Percentiles rank a stretch among this genome's conserved stretches.
phyloP scores from a whole-genome alignment of 1,140 invertebrate genomes.

The Papilio dardanus region DNA sequence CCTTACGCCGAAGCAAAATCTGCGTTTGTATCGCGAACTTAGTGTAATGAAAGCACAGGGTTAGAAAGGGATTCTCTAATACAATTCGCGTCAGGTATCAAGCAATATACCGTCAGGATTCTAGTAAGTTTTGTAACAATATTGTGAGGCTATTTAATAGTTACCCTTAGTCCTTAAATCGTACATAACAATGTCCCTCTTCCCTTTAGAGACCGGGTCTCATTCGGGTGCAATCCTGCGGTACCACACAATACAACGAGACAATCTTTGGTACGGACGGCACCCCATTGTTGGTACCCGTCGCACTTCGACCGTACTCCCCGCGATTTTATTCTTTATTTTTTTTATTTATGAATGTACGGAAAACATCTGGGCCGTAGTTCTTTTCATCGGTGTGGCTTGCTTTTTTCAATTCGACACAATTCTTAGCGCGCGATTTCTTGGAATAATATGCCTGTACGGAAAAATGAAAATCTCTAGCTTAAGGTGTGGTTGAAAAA shows the following conservation, averaged over 20 bases:
- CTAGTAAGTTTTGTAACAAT: not conserved
- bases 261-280: constrained; percentile 30
- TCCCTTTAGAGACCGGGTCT: constrained; percentile 1
- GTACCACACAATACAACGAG: constrained; percentile 27
- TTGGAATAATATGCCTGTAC: constrained; percentile 12
- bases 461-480: not conserved
- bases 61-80: too few relatives aligned
- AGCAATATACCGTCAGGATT: not conserved
- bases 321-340: constrained; percentile 22
- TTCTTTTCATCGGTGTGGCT: constrained; percentile 24
- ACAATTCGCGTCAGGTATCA: too few relatives aligned
- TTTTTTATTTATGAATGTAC: constrained; percentile 30
- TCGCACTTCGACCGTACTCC: constrained; percentile 18
- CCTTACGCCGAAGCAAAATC: too few relatives aligned
- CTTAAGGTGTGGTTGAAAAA: not conserved
- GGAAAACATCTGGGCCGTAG: constrained; percentile 20
- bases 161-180: constrained; percentile 14
- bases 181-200: constrained; percentile 11
- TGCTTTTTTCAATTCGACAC: constrained; percentile 31
- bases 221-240: constrained; percentile 8
- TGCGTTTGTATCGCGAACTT: too few relatives aligned
- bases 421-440: constrained; percentile 25
- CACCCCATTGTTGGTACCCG: constrained; percentile 20
- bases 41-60: too few relatives aligned
- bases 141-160: not conserved